Conservation (phyloP, 2,113 vertebrate genomes). For the Capreolus pygargus region DNA sequence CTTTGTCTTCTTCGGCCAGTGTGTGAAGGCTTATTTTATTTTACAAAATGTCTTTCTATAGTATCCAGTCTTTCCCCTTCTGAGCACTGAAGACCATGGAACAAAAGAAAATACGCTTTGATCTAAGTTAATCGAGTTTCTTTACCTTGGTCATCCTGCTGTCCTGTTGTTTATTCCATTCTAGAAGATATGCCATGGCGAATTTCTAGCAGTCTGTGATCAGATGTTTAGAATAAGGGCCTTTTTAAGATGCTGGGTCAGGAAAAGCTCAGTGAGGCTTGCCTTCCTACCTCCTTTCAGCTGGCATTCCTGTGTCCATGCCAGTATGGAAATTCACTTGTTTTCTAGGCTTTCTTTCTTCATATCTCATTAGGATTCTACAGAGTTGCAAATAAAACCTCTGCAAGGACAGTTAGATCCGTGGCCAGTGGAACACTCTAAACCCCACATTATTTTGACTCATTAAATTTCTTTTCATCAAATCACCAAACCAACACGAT, state of each 20-base stretch:
- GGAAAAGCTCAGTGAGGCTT: background rate
- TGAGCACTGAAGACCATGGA: background rate
- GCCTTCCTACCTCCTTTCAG: background rate
- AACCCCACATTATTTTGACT: background rate
- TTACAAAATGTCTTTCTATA: background rate
- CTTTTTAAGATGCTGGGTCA: background rate
- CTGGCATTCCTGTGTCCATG: background rate
- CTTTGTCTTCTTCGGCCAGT: background rate
- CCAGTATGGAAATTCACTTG: background rate
- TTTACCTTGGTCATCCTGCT: background rate
- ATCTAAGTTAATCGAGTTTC: background rate
- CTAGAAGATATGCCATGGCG: background rate
- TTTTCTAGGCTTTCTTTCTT: background rate
- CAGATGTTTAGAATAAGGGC: background rate
- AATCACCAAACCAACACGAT: background rate
- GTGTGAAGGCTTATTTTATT: background rate
- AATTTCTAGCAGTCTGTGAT: background rate
- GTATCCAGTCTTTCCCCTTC: background rate
- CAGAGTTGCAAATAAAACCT: background rate
- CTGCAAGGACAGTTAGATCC: background rate
- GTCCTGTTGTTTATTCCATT: background rate
- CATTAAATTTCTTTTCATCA: background rate
- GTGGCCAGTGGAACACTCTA: background rate
- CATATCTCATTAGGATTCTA: background rate
- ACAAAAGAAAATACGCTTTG: background rate